Evolutionary conservation across 2,113 vertebrate genomes (phyloP).

Genomic region (Clupea harengus): DNA sequence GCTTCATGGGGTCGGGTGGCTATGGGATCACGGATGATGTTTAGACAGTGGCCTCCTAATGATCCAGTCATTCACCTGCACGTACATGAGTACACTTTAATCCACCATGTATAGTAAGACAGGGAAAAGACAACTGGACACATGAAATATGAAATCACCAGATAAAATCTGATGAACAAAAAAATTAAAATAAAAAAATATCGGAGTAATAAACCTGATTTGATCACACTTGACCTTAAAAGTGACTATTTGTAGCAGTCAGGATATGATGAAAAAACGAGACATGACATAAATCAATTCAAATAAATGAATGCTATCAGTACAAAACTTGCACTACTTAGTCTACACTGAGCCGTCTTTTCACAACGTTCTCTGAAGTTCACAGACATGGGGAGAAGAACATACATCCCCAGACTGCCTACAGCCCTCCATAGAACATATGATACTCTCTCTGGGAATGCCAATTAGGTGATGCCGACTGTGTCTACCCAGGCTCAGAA

Average conservation of each 20-base stretch:
- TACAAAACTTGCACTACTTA: not conserved
- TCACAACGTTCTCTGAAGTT: not conserved
- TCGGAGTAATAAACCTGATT: too few species aligned
- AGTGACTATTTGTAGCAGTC: not conserved
- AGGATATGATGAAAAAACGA: not conserved
- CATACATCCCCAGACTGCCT: not conserved
- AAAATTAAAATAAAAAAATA: too few species aligned
- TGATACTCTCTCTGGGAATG: not conserved
- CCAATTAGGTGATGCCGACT: not conserved
- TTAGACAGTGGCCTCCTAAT: too few species aligned
- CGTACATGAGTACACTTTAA: too few species aligned
- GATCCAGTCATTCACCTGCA: too few species aligned
- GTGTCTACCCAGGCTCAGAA: not conserved
- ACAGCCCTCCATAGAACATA: not conserved
- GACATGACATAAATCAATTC: not conserved
- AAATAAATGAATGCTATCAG: not conserved
- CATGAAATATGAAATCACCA: too few species aligned
- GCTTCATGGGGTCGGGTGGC: too few species aligned
- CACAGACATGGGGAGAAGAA: not conserved
- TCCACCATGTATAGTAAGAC: too few species aligned
- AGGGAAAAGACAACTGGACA: too few species aligned
- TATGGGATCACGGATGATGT: too few species aligned
- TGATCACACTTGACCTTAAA: not conserved
- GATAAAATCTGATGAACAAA: too few species aligned
- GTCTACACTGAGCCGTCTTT: not conserved